Conservation (phyloP, 2,888 invertebrate genomes). For the Spicauda simplicius region DNA sequence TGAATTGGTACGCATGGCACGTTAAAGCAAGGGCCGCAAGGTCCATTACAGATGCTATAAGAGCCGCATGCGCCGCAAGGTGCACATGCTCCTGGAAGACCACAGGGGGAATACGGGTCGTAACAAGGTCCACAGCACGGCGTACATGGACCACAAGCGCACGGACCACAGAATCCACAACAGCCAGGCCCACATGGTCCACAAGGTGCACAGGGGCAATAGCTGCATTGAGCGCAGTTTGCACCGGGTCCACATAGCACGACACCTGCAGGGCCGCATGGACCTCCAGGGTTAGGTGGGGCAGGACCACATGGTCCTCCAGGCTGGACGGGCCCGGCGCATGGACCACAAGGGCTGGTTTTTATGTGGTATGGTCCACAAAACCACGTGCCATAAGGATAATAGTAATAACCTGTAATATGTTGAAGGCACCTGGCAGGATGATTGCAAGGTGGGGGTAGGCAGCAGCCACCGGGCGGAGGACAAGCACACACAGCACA, state of each 20-base stretch:
- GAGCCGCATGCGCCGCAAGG: constrained; percentile 39
- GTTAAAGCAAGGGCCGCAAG: constrained; percentile 41
- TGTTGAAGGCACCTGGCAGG: constrained; percentile 64
- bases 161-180: constrained; percentile 43
- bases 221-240: constrained; percentile 43
- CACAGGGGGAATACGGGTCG: constrained; percentile 58
- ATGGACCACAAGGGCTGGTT: constrained; percentile 43
- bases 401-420: constrained; percentile 73
- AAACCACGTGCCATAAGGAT: constrained; percentile 73
- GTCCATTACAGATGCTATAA: constrained; percentile 34
- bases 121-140: constrained; percentile 53
- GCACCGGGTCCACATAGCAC: constrained; percentile 46
- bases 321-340: constrained; percentile 44
- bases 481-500: constrained; percentile 15
- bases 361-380: constrained; percentile 70
- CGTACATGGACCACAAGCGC: constrained; percentile 45
- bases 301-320: constrained; percentile 45
- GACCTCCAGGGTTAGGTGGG: constrained; percentile 41
- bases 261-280: constrained; percentile 44
- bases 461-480: constrained; percentile 47
- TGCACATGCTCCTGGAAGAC: constrained; percentile 51
- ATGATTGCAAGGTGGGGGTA: constrained; percentile 65
- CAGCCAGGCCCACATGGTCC: constrained; percentile 40
- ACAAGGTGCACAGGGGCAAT: constrained; percentile 45
- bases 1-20: constrained; percentile 43